These are phyloP conservation scores for Ostrea edulis DNA, from an alignment of 1,140 invertebrate genomes.

Conservation along the genomic window DNA sequence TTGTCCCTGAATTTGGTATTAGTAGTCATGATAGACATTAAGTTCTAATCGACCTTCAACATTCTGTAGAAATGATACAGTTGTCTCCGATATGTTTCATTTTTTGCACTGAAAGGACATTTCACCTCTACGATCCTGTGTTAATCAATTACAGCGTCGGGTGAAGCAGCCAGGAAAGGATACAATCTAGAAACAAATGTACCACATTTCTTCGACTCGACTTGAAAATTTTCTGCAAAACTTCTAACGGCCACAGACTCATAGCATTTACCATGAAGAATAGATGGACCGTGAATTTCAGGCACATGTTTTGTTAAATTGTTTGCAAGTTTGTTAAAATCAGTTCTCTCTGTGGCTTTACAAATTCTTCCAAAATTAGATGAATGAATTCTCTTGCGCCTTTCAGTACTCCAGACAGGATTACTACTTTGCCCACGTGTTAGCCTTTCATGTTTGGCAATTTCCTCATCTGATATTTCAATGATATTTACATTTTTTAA, in stretches of 20 bases:
- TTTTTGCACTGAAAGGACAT: no score
- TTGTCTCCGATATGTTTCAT: no score
- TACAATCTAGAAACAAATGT: conserved; percentile 43
- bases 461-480: no score
- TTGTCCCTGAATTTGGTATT: no score
- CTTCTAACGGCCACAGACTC: conserved; percentile 54
- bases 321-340: no score
- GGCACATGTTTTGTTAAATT: no score
- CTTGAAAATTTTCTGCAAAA: conserved; percentile 41
- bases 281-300: conserved; percentile 57
- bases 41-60: no score
- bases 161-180: conserved; percentile 59
- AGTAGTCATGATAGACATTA: no score
- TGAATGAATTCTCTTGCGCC: conserved; percentile 53
- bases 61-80: no score
- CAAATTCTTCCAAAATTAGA: conserved; percentile 63
- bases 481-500: conserved; percentile 5
- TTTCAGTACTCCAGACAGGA: no score
- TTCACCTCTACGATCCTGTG: no score
- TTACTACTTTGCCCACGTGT: not conserved
- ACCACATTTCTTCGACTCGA: conserved; percentile 51
- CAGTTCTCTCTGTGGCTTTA: no score
- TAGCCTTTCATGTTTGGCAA: not conserved
- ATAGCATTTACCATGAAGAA: conserved; percentile 58
- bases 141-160: conserved; percentile 55